A percentile compares a stretch with the other conserved stretches of the same genome.
phyloP scores from a whole-genome alignment of 1,140 invertebrate genomes.

The Pseudomyrmex pallidus region DNA sequence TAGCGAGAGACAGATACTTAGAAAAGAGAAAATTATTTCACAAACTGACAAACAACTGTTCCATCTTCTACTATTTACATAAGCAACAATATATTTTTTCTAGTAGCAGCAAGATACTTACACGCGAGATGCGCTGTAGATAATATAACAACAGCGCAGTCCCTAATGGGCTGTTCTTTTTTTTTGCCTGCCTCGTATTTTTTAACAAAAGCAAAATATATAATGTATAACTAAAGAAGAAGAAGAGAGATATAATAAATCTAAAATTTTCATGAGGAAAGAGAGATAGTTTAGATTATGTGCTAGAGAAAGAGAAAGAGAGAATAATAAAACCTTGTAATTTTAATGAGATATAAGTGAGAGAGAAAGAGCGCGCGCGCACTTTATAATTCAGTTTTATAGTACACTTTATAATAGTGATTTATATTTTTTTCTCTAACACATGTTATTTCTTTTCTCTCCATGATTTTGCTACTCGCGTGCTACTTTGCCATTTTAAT shows the following conservation, averaged over 20 bases:
- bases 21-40: constrained; percentile 37
- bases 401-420: not conserved
- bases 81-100: constrained; percentile 12
- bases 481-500: constrained; percentile 20
- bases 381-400: constrained; percentile 6
- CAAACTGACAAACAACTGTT: constrained; percentile 21
- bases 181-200: not conserved
- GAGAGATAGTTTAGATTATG: not conserved
- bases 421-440: not conserved
- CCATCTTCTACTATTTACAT: not conserved
- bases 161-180: not conserved
- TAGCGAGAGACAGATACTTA: not conserved
- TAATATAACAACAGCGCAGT: not conserved
- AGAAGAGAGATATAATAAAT: not conserved
- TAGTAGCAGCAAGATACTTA: not conserved
- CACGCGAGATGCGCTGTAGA: not conserved
- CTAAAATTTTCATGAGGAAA: not conserved
- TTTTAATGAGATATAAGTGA: not conserved
- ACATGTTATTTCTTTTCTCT: not conserved
- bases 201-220: constrained; percentile 19
- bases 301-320: not conserved
- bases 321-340: not conserved
- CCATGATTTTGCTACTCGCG: not conserved
- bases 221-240: constrained; percentile 3
- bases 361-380: not conserved